Conservation (phyloP, 1,140 invertebrate genomes). For the Platyura marginata region DNA sequence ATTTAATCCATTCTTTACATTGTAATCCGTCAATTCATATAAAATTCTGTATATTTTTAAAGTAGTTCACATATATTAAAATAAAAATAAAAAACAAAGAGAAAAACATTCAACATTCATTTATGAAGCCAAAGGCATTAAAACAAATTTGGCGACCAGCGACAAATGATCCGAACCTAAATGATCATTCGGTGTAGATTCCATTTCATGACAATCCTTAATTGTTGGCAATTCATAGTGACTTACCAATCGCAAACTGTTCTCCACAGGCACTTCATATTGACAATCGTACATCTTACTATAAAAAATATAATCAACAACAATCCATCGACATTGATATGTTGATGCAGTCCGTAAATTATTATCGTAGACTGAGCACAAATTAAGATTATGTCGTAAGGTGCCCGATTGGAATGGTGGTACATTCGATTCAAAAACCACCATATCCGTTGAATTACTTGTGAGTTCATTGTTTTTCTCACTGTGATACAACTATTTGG, state of each 20-base stretch:
- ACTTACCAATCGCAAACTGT: conserved; percentile 32
- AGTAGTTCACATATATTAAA: too few species aligned
- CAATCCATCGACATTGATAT: conserved; percentile 53
- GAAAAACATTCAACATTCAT: too few species aligned
- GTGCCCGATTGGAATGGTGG: conserved; percentile 25
- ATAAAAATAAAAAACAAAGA: too few species aligned
- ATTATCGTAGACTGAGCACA: conserved; percentile 33
- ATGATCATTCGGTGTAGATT: conserved; percentile 47
- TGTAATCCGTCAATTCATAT: too few species aligned
- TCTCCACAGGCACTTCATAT: conserved; percentile 3
- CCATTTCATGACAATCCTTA: conserved; percentile 34
- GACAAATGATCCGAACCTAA: conserved; percentile 63
- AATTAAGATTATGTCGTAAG: conserved; percentile 32
- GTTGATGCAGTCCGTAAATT: conserved; percentile 47
- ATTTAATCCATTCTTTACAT: too few species aligned
- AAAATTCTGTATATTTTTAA: too few species aligned
- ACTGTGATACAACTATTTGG: conserved; percentile 4
- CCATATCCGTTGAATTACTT: neutral
- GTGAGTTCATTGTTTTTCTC: conserved; percentile 3
- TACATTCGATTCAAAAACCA: conserved; percentile 1
- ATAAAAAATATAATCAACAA: conserved; percentile 68
- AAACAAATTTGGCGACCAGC: conserved; percentile 39
- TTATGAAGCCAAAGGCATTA: too few species aligned
- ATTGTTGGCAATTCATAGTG: conserved; percentile 41
- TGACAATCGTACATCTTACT: conserved; percentile 1